These are phyloP conservation scores for Lerema accius DNA, from an alignment of 1,140 invertebrate species.

Conservation along the genomic window DNA sequence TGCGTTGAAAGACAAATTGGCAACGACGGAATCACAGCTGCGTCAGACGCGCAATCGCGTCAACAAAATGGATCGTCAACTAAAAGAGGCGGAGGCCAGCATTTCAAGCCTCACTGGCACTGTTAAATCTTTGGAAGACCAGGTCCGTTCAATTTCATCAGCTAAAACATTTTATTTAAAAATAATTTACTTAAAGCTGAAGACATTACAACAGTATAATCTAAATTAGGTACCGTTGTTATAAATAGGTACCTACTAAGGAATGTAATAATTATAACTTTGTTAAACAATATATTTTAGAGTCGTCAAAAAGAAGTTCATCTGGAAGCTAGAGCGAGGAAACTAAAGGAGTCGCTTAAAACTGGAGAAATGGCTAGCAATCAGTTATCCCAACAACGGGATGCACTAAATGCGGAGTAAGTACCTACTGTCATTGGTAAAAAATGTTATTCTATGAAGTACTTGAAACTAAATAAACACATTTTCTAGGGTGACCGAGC, in stretches of 20 bases:
- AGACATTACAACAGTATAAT: too few species aligned
- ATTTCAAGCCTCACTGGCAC: constrained; percentile 68
- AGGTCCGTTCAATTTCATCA: too few species aligned
- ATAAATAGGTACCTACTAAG: too few species aligned
- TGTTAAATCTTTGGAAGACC: constrained; percentile 71
- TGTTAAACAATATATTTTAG: constrained; percentile 39
- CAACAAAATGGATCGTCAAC: constrained; percentile 70
- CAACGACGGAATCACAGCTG: constrained; percentile 58
- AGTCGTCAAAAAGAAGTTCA: constrained; percentile 70
- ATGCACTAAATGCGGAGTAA: constrained; percentile 65
- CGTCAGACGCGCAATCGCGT: constrained; percentile 57
- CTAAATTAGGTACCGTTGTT: too few species aligned
- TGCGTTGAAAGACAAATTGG: constrained; percentile 61
- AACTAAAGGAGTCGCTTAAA: constrained; percentile 71
- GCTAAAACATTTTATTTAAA: too few species aligned
- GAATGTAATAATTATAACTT: too few species aligned
- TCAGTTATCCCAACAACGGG: constrained; percentile 65
- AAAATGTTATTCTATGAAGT: too few species aligned
- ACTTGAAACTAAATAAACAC: too few species aligned
- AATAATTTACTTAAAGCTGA: too few species aligned
- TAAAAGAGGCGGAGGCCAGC: constrained; percentile 70
- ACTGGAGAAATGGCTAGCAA: constrained; percentile 67
- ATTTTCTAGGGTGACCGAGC: constrained; percentile 49
- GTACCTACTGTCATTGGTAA: too few species aligned
- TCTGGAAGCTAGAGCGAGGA: constrained; percentile 69